Percentiles rank a stretch among this genome's conserved stretches.
phyloP scores from a whole-genome alignment of 2,888 invertebrate genomes.

The Drosophila rellima region DNA sequence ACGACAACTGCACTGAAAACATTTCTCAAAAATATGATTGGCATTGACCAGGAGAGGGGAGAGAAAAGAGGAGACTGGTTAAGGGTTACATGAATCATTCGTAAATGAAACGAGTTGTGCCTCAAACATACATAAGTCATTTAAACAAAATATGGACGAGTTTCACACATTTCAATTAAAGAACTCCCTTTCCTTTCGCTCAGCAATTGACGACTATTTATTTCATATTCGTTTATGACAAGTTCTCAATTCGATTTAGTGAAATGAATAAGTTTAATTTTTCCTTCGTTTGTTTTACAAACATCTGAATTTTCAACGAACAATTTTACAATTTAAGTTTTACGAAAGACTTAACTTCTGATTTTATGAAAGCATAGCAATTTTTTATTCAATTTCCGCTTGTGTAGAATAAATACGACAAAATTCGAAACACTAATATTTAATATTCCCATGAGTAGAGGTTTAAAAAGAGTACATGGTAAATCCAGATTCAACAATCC shows the following conservation, averaged over 20 bases:
- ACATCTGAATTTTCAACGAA: too few species aligned
- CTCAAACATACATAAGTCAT: slow-evolving; percentile 1
- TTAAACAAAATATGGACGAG: slow-evolving; percentile 1
- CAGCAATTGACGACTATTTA: slow-evolving; percentile 1
- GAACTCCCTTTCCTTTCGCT: background rate
- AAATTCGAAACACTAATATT: too few species aligned
- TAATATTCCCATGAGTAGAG: too few species aligned
- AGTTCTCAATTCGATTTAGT: background rate
- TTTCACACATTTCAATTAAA: slow-evolving; percentile 12
- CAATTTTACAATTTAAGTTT: too few species aligned
- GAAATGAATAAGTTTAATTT: background rate
- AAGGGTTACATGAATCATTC: background rate
- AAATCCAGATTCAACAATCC: too few species aligned
- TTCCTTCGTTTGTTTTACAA: too few species aligned
- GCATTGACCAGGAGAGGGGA: background rate
- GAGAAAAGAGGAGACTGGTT: background rate
- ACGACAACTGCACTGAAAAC: background rate
- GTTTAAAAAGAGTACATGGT: too few species aligned
- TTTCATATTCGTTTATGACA: background rate
- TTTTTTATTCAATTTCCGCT: background rate
- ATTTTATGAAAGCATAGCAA: background rate
- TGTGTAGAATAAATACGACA: background rate
- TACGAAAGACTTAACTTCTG: background rate
- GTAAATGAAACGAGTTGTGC: background rate
- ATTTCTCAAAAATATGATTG: slow-evolving; percentile 13